Evolutionary conservation across 2,797 vertebrate genomes (phyloP).

Genomic region (Parauchenoglanis ngamensis): DNA sequence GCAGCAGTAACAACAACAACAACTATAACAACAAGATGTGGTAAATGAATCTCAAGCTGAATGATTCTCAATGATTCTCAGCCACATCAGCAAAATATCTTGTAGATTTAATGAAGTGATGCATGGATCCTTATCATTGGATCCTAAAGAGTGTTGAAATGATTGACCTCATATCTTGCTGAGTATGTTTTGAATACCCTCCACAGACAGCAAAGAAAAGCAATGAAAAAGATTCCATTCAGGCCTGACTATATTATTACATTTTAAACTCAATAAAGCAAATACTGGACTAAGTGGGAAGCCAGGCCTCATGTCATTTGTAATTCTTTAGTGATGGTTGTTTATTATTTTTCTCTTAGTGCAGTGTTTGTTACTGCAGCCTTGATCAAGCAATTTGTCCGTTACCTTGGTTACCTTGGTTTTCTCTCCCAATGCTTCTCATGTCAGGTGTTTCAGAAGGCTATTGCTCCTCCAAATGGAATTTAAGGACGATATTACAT

Average conservation of each 20-base stretch:
- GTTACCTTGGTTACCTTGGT: slow-evolving; percentile 65
- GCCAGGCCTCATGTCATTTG: slow-evolving; percentile 22
- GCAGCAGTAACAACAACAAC: too few relatives aligned
- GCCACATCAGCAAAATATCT: background rate
- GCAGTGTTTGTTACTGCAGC: slow-evolving; percentile 38
- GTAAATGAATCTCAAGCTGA: background rate
- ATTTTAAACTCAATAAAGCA: slow-evolving; percentile 40
- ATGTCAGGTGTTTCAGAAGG: slow-evolving; percentile 56
- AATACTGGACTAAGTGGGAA: slow-evolving; percentile 15
- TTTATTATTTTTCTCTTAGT: slow-evolving; percentile 58
- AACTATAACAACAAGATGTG: too few relatives aligned
- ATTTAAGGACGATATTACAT: slow-evolving; percentile 51
- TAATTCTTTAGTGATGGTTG: slow-evolving; percentile 50
- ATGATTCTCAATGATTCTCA: background rate
- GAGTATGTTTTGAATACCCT: slow-evolving; percentile 22
- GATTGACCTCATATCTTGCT: slow-evolving; percentile 27
- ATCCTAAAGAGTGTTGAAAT: slow-evolving; percentile 14
- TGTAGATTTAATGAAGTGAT: slow-evolving; percentile 2
- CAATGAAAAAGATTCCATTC: slow-evolving; percentile 5
- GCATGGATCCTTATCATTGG: slow-evolving; percentile 27
- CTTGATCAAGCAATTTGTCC: slow-evolving; percentile 60
- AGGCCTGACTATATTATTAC: slow-evolving; percentile 25
- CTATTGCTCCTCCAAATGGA: slow-evolving; percentile 45
- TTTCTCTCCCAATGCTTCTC: slow-evolving; percentile 41
- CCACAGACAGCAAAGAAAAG: slow-evolving; percentile 2